Evolutionary conservation across 1,140 invertebrate species (phyloP), one percentile per base, ranked within the genome.

Genomic region (Pogonomyrmex californicus): DNA sequence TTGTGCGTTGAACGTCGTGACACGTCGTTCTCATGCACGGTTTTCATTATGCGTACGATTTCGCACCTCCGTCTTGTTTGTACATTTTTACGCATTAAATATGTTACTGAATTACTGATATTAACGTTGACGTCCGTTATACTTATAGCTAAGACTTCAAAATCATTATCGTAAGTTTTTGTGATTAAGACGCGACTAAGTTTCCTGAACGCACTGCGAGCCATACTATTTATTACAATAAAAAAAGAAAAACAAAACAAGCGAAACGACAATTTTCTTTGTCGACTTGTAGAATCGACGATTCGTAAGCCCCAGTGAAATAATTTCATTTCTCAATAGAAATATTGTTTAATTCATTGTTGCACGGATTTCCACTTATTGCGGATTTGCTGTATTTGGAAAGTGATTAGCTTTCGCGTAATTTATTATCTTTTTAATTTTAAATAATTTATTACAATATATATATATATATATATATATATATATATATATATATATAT

Each of bases 41-140:
- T 47, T 70, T n/a, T 79, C 38, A 54, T 54, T 54, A 23, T 49
- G 33, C 9, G n/a, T 71, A 75, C 30, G 38, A 60, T 47, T 75
- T 83, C 17, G 44, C 58, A 63, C 17, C 17, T 85, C 44, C 14
- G 56, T 63, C 56, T 85, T 58, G 44, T 75, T 76, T 76, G 56
- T 83, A 83, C 12, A 49, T 62, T 76, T 60, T 30, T 62, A 56
- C 56, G 14, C 56, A 49, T 49, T 82, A 41, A 58, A 82, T 51
- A 82, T 38, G 70, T 85, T 76, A 49, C 2, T 85, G 36, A 85
- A 76, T 85, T 47, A 41, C 41, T 75, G 66, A 60, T 75, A 49
- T 85, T 76, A 62, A 75, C 30, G 14, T 76, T 49, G 56, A 73
- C 58, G 30, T 85, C 36, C 36, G 44, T 51, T 76, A 30, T 47